Evolutionary conservation across 2,113 vertebrate species (phyloP), one percentile per base, ranked within the genome.

Genomic region (Corydoras sp.): DNA sequence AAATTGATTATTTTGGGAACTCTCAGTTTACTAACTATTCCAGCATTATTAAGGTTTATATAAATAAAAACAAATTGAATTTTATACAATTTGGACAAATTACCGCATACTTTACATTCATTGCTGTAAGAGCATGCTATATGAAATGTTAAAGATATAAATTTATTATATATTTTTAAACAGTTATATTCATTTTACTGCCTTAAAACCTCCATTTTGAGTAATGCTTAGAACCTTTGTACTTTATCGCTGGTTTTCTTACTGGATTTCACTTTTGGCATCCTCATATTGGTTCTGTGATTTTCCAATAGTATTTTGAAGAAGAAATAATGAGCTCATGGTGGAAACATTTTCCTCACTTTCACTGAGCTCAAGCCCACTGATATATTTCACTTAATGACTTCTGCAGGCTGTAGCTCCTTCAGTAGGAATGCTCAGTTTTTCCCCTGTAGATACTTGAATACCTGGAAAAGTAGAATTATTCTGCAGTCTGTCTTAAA

Each of bases 241-340:
- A 43, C 4, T 43, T 43, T 69, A 68, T 11, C 71, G 62, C 58
- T 72, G 66, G 48, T 70, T 10, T 79, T 14, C 14, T 79, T 59
- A 79, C 81, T 79, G 50, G 81, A 82, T 83, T 67, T 63, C 63
- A 77, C 60, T 30, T 31, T 51, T 72, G 32, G 64, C 30, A 69
- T 70, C 62, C 32, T 59, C 71, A 77, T 5, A 75, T 74, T 61
- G 63, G 58, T 64, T 58, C 65, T 51, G 81, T 80, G 81, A 85
- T 86, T 90, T 88, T 88, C 84, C 85, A 71, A 81, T 73, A 78
- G 71, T 86, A 80, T 84, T 88, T 83, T 68, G 84, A 79, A 68
- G 80, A 88, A 89, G 83, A 86, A 85, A 81, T 86, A 81, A 91
- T 94, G 86, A 92, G 79, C 82, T 92, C 88, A 92, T 75, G 74